phyloP scores from a whole-genome alignment of 1,140 invertebrate genomes.

The Tetraneura akinire region DNA sequence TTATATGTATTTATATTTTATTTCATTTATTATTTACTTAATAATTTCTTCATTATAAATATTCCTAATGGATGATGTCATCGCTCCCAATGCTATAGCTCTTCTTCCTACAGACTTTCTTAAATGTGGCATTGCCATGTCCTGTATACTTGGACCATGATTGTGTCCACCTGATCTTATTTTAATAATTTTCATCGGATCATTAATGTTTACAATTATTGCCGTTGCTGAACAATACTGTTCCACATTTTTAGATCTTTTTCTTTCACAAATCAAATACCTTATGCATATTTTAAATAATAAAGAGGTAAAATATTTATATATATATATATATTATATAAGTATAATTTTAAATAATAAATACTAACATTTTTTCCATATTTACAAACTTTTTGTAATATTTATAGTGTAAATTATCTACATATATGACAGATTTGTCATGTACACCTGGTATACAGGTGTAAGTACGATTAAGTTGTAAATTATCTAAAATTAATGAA shows the following conservation, averaged over 20 bases:
- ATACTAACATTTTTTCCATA: too few species aligned
- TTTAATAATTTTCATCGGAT: background rate
- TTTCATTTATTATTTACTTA: too few species aligned
- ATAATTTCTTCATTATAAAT: too few species aligned
- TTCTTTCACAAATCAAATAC: conserved; percentile 3
- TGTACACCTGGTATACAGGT: background rate
- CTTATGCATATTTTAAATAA: background rate
- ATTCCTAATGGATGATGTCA: background rate
- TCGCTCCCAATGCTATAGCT: background rate
- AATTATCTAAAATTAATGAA: too few species aligned
- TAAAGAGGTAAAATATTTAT: too few species aligned
- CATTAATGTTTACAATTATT: background rate
- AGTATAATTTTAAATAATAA: too few species aligned
- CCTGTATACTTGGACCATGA: background rate
- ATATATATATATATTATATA: too few species aligned
- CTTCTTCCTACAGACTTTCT: background rate
- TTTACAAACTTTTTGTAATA: background rate
- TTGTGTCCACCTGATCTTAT: background rate
- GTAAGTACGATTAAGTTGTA: background rate
- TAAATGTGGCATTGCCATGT: background rate
- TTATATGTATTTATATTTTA: background rate
- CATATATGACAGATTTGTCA: background rate
- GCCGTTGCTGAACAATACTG: background rate
- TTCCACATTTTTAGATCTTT: background rate
- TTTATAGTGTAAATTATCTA: background rate